Evolutionary conservation across 2,113 vertebrate genomes (phyloP), one percentile per base, ranked within the genome.

Genomic region (Amphiprion ocellaris): DNA sequence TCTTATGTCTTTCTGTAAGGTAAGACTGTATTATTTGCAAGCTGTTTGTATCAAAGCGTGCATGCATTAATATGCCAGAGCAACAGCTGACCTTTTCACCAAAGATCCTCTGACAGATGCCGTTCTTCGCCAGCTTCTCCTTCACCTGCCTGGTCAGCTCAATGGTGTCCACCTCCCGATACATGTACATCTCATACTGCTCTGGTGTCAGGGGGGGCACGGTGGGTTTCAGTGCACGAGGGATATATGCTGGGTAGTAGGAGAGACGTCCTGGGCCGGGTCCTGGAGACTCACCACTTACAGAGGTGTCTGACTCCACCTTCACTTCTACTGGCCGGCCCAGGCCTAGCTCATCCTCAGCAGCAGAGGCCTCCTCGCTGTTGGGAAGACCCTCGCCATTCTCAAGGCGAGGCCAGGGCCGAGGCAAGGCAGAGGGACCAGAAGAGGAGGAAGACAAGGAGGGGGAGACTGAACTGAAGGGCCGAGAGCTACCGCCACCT

Each of bases 111-210:
- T 99, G 98, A 91, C 98, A 99, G 95, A 99, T 99, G 46, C 98
- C 98, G 0, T 99, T 99, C 94, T 99, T 99, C 37, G 98, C 98
- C 87, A 99, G 91, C 89, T 99, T 99, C 94, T 99, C 98, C 92
- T 99, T 99, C 89, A 99, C 98, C 93, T 98, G 98, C 70, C 97
- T 93, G 0, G 98, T 99, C 83, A 99, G 94, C 86, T 99, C 98
- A 15, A 98, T 82, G 0, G 98, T 99, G 92, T 99, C 98, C 92
- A 99, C 98, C 90, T 99, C 98, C 3, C 97, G 93, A 93, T 99
- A 99, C 98, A 99, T 99, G 94, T 99, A 99, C 91, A 97, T 94
- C 92, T 99, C 98, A 0, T 99, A 99, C 95, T 99, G 98, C 91
- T 99, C 98, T 0, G 98, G 98, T 0, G 98, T 99, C 88, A 99